These are phyloP conservation scores for Phyllopteryx taeniolatus DNA, from an alignment of 2,113 vertebrate species.

Conservation along the genomic window DNA sequence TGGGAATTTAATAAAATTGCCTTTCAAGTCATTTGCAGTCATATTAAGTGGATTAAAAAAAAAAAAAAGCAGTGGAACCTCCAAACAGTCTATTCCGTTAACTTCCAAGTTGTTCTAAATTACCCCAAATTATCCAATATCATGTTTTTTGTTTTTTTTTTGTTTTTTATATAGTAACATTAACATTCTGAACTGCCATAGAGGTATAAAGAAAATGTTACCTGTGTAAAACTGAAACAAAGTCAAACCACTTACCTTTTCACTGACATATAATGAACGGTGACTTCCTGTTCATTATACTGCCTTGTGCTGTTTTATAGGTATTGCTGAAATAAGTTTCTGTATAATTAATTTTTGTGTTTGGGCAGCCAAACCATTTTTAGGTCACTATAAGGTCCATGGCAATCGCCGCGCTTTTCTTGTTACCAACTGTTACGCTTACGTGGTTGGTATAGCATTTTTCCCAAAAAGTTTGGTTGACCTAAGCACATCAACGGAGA, in stretches of 20 bases:
- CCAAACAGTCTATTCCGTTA: background rate
- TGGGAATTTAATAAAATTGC: background rate
- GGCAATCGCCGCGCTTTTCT: background rate
- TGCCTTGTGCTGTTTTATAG: no score
- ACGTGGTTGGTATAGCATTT: background rate
- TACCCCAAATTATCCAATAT: background rate
- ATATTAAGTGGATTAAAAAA: background rate
- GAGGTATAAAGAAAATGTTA: no score
- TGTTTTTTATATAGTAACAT: no score
- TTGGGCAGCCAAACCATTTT: no score
- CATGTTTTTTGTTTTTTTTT: background rate
- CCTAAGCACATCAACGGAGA: background rate
- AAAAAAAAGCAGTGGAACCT: background rate
- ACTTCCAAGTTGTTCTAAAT: background rate
- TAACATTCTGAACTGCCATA: background rate
- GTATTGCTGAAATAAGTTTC: no score
- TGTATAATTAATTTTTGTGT: background rate
- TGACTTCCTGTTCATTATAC: no score
- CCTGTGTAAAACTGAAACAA: background rate
- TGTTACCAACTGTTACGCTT: background rate
- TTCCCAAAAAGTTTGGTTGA: background rate
- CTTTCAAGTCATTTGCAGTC: conserved; percentile 9
- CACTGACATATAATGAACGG: no score
- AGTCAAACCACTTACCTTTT: no score
- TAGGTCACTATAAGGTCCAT: background rate